These are phyloP conservation scores for Chrosomus eos DNA, from an alignment of 2,797 vertebrate genomes.

Conservation along the genomic window DNA sequence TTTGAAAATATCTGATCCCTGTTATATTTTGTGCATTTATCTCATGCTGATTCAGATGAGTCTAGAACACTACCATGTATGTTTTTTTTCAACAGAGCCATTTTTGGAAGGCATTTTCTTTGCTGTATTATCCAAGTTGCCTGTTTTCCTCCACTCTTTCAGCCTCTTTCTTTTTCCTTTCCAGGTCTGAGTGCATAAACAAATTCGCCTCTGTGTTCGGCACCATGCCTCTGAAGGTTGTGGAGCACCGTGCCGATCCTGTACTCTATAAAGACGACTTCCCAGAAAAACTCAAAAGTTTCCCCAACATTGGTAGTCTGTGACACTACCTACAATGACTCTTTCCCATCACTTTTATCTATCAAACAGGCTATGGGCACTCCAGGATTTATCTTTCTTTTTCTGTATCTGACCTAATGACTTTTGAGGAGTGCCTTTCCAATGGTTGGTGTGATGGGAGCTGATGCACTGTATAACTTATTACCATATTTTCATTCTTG, in stretches of 20 bases:
- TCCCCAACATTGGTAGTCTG: slow-evolving; percentile 98
- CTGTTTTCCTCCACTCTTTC: neutral
- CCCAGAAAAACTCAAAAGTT: slow-evolving; percentile 98
- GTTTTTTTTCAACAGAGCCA: neutral
- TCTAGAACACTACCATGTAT: neutral
- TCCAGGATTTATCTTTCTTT: slow-evolving; percentile 20
- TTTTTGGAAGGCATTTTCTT: neutral
- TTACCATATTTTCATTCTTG: slow-evolving; percentile 39
- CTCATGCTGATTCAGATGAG: neutral
- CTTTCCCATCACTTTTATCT: slow-evolving; percentile 42
- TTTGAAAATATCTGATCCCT: slow-evolving; percentile 23
- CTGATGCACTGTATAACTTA: slow-evolving; percentile 33
- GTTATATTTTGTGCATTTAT: neutral
- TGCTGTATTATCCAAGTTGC: neutral
- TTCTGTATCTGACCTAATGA: slow-evolving; percentile 17
- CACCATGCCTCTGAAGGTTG: slow-evolving; percentile 97
- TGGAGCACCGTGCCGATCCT: slow-evolving; percentile 95
- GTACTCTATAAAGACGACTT: slow-evolving; percentile 99
- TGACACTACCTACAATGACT: slow-evolving; percentile 68
- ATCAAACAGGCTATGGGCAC: slow-evolving; percentile 15
- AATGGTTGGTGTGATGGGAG: neutral
- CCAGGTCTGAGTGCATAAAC: slow-evolving; percentile 98
- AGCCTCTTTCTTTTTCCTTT: slow-evolving; percentile 14
- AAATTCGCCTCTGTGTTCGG: slow-evolving; percentile 97
- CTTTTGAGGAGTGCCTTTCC: neutral